A percentile compares a stretch with the other conserved stretches of the same genome.
Conservation (phyloP, 2,888 invertebrate genomes). For the Electrophaes corylata region DNA sequence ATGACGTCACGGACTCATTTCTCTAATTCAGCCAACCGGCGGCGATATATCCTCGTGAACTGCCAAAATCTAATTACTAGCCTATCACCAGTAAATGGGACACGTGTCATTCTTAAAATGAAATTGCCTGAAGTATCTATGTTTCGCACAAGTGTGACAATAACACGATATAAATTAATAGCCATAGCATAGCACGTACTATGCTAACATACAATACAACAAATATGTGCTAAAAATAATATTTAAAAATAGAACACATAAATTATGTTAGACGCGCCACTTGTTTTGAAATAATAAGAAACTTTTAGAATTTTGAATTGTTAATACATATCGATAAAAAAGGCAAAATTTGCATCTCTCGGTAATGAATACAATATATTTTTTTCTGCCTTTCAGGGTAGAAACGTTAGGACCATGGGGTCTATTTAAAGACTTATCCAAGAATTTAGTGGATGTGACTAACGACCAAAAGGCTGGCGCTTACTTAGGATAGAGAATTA, state of each 20-base stretch:
- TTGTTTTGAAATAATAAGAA: background rate
- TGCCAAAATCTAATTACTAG: constrained; percentile 20
- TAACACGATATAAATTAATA: no score
- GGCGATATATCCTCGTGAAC: constrained; percentile 17
- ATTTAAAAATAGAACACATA: no score
- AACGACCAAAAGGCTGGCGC: no score
- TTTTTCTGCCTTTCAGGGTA: no score
- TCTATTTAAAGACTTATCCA: no score
- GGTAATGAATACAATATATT: no score
- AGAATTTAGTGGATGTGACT: no score
- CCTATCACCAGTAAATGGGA: constrained; percentile 3
- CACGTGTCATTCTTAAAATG: constrained; percentile 1
- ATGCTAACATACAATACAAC: background rate
- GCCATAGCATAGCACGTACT: background rate
- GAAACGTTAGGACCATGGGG: no score
- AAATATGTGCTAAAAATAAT: no score
- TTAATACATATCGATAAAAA: background rate
- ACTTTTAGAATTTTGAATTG: background rate
- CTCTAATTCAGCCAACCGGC: constrained; percentile 13
- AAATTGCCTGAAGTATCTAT: background rate
- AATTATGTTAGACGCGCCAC: no score
- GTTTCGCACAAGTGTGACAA: background rate
- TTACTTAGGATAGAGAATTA: no score
- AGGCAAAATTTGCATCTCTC: no score
- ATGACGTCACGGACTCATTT: constrained; percentile 24